A percentile compares a stretch with the other conserved stretches of the same genome.
phyloP scores from a whole-genome alignment of 2,113 vertebrate species.

The Pterocles orientalis region DNA sequence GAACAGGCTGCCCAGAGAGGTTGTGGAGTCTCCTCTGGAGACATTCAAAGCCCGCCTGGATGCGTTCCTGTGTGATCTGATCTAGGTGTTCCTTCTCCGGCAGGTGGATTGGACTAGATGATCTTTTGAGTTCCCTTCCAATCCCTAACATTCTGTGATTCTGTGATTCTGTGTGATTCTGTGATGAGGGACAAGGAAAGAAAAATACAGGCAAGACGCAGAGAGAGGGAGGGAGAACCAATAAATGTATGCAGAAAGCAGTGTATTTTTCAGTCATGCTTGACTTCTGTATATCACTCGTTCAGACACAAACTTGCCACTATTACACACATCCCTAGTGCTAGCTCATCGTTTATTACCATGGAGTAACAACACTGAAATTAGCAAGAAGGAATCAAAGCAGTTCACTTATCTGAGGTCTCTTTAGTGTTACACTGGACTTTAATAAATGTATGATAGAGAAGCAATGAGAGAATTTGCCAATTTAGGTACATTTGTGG shows the following conservation, averaged over 20 bases:
- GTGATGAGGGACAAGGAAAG: neutral
- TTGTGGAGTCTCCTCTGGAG: no score
- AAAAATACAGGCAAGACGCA: neutral
- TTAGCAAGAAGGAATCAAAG: neutral
- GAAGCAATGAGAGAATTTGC: neutral
- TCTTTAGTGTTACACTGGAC: neutral
- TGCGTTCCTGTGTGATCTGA: no score
- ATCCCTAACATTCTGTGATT: no score
- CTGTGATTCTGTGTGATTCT: no score
- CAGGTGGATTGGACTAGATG: no score
- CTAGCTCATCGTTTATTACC: neutral
- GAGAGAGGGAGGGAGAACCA: neutral
- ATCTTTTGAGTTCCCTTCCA: no score
- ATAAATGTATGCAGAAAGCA: neutral
- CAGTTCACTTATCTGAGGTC: neutral
- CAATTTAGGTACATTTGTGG: neutral
- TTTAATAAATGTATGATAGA: neutral
- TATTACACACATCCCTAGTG: neutral
- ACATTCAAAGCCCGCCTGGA: no score
- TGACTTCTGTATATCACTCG: neutral
- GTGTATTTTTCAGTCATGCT: neutral
- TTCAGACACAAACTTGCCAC: neutral
- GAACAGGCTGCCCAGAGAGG: no score
- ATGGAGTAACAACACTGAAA: neutral
- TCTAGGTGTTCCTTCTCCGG: no score